Percentiles rank a stretch among this genome's conserved stretches.
Evolutionary conservation across 2,113 vertebrate genomes (phyloP).

Genomic region (Periophthalmodon schlosseri): DNA sequence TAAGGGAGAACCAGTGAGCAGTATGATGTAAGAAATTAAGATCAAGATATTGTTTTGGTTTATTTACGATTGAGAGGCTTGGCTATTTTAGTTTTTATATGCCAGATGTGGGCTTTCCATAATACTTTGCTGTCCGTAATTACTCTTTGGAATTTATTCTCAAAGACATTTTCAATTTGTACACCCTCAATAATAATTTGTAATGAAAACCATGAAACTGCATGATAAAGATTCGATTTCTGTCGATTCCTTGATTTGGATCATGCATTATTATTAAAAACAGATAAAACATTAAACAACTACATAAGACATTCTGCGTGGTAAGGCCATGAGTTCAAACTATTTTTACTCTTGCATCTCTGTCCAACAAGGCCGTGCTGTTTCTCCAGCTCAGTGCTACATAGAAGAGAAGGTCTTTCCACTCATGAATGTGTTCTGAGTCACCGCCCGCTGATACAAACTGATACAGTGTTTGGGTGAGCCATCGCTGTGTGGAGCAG

Average conservation of each 20-base stretch:
- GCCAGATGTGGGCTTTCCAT: background rate
- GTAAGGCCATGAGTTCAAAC: background rate
- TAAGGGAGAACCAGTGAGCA: background rate
- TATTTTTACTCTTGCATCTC: constrained; percentile 4
- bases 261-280: too few species aligned
- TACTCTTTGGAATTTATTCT: background rate
- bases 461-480: constrained; percentile 68
- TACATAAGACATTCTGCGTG: background rate
- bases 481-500: constrained; percentile 37
- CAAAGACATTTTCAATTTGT: background rate
- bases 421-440: constrained; percentile 44
- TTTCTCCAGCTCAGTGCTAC: constrained; percentile 23
- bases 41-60: background rate
- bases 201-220: background rate
- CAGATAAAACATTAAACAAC: too few species aligned
- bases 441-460: constrained; percentile 42
- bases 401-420: constrained; percentile 34
- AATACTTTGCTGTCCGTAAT: background rate
- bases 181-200: background rate
- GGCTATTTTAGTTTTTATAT: background rate
- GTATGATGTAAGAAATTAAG: background rate
- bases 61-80: background rate
- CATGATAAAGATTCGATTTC: too few species aligned
- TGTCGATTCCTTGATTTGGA: too few species aligned
- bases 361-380: constrained; percentile 10